phyloP scores from a whole-genome alignment of 2,888 invertebrate genomes.

The Idaea dimidiata region DNA sequence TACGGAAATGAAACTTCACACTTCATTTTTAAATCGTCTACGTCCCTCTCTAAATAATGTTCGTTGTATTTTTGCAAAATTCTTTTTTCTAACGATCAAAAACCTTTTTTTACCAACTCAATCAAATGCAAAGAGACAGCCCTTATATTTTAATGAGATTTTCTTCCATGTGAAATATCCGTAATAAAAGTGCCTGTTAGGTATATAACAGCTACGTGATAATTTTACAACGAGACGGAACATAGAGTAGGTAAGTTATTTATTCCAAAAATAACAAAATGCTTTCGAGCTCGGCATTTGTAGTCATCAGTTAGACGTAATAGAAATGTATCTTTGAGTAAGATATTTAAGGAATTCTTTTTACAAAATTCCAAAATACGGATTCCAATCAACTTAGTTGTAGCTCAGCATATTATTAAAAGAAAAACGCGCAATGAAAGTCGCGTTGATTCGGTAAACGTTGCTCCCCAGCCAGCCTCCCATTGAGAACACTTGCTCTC shows the following conservation, averaged over 20 bases:
- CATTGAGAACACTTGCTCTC: slow-evolving; percentile 35
- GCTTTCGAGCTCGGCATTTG: not conserved
- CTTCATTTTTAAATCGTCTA: slow-evolving; percentile 16
- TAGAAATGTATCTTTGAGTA: not conserved
- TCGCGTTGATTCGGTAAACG: slow-evolving; percentile 31
- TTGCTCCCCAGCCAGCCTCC: slow-evolving; percentile 30
- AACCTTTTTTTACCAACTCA: not conserved
- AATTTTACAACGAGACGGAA: not conserved
- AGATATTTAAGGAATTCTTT: not conserved
- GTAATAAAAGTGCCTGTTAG: not conserved
- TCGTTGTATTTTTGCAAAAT: not conserved
- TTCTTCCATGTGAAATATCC: not conserved
- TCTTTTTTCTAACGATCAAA: not conserved
- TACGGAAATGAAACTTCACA: slow-evolving; percentile 61
- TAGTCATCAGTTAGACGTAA: not conserved
- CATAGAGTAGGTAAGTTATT: not conserved
- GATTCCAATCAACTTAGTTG: slow-evolving; percentile 23
- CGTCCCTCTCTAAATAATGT: slow-evolving; percentile 7
- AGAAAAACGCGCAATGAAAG: slow-evolving; percentile 29
- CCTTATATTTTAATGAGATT: not conserved
- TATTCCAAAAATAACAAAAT: not conserved
- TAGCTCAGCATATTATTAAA: slow-evolving; percentile 26
- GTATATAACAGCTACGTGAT: not conserved
- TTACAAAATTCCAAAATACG: not conserved
- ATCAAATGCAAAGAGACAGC: not conserved